Base-by-base conservation (phyloP, 2,888 invertebrate genomes). In the Pristionchus japonicus region DNA sequence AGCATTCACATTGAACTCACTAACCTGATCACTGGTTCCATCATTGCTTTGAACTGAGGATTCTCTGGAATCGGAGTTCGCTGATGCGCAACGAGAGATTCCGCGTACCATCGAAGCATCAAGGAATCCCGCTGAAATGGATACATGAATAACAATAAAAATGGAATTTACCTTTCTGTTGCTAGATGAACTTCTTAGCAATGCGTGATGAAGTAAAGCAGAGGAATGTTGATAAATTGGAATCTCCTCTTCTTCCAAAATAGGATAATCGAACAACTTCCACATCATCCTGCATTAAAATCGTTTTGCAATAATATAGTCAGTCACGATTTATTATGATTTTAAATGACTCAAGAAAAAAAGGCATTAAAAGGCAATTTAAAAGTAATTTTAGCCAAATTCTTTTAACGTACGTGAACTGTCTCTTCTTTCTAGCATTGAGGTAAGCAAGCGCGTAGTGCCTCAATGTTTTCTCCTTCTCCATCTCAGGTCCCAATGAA, bases 81-180 rank as follows among this genome's bases (percentile, higher is more conserved):
- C 43, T 77, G 77, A 27, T 77, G n/a, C n/a, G 23, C 43, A 15
- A 27, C 77, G n/a, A 77, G 77, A 7, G 40, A 27, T 27, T 40
- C 27, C 1, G 77, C 77, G 77, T 77, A 77, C 77, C 77, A 77
- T 77, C 77, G 77, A 77, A 77, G 77, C 77, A 77, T 77, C 77
- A 47, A 31, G 17, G 27, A 11, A 77, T 77, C 77, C 17, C 43
- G 43, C 77, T 77, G 43, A 40, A 40, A 64, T n/a, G 6, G 4
- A 57, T n/a, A n/a, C n/a, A n/a, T n/a, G 3, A 17, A 13, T n/a
- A 13, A 15, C 6, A 4, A n/a, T n/a, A n/a, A n/a, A n/a, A n/a
- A 23, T 23, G 23, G 2, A 23, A 23, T 11, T 23, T 74, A 77
- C 77, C 77, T 77, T 77, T 47, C 43, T 23, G 0, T 27, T 77